phyloP scores from a whole-genome alignment of 2,797 vertebrate genomes.

The Chelon auratus region DNA sequence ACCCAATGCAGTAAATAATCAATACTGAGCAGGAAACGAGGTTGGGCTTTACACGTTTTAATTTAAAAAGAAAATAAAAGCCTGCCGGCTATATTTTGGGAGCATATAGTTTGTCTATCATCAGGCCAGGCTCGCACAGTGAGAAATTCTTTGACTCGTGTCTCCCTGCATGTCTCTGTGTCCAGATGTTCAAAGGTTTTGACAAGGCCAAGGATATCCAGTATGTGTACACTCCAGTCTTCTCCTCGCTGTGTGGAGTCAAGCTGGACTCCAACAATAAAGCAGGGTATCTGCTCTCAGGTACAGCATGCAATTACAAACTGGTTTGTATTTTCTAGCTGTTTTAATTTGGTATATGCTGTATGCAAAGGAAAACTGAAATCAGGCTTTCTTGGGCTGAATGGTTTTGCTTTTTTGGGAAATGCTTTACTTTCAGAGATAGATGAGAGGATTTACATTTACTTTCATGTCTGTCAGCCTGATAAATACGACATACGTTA shows the following conservation, averaged over 20 bases:
- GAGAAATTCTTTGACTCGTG: background rate
- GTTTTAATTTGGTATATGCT: too few relatives aligned
- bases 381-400: background rate
- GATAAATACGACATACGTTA: background rate
- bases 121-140: background rate
- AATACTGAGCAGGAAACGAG: background rate
- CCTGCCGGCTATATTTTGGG: background rate
- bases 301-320: slow-evolving; percentile 74
- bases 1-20: too few relatives aligned
- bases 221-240: slow-evolving; percentile 91
- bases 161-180: slow-evolving; percentile 20
- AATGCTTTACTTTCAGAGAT: background rate
- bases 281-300: slow-evolving; percentile 94
- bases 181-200: slow-evolving; percentile 97
- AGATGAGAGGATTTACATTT: background rate
- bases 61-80: background rate
- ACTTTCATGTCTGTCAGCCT: background rate
- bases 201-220: slow-evolving; percentile 92
- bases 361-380: background rate
- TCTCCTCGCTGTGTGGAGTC: slow-evolving; percentile 92
- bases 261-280: slow-evolving; percentile 91
- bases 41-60: background rate
- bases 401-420: background rate
- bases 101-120: background rate
- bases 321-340: too few relatives aligned